Evolutionary conservation across 2,888 invertebrate genomes (phyloP).

Genomic region (Aspidiotus destructor): DNA sequence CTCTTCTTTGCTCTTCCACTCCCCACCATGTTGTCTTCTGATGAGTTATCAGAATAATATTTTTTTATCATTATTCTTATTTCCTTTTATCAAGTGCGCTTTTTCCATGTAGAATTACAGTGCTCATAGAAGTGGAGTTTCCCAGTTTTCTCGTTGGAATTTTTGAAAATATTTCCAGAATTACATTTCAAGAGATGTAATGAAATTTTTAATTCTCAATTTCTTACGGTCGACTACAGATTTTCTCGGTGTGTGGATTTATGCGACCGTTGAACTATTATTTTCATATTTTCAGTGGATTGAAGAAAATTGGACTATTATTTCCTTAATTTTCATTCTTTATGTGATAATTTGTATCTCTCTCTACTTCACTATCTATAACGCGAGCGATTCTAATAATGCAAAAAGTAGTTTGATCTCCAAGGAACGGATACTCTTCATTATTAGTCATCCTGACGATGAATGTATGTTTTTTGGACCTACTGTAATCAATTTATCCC

Average conservation of each 20-base stretch:
- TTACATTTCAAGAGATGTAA: background rate
- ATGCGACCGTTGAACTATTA: conserved; percentile 15
- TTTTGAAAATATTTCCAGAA: background rate
- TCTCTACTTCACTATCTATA: conserved; percentile 12
- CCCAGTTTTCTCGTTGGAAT: too few species aligned
- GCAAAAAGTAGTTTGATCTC: conserved; percentile 7
- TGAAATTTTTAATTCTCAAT: background rate
- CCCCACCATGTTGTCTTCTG: too few species aligned
- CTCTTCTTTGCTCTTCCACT: too few species aligned
- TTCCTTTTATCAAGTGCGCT: too few species aligned
- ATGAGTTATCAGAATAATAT: too few species aligned
- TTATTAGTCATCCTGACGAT: conserved; percentile 95
- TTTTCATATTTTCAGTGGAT: conserved; percentile 5
- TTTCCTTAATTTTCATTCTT: background rate
- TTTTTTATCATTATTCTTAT: too few species aligned
- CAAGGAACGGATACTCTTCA: conserved; percentile 55
- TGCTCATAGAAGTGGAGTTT: too few species aligned
- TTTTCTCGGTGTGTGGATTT: background rate
- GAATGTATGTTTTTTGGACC: conserved; percentile 99
- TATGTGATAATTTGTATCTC: conserved; percentile 17
- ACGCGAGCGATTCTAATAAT: background rate
- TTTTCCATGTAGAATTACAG: too few species aligned
- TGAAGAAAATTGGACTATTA: conserved; percentile 3
- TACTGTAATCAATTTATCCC: conserved; percentile 58
- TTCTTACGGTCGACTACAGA: background rate